Percentiles rank a stretch among this genome's conserved stretches.
Conservation (phyloP, 1,140 invertebrate species). For the Euwallacea similis region DNA sequence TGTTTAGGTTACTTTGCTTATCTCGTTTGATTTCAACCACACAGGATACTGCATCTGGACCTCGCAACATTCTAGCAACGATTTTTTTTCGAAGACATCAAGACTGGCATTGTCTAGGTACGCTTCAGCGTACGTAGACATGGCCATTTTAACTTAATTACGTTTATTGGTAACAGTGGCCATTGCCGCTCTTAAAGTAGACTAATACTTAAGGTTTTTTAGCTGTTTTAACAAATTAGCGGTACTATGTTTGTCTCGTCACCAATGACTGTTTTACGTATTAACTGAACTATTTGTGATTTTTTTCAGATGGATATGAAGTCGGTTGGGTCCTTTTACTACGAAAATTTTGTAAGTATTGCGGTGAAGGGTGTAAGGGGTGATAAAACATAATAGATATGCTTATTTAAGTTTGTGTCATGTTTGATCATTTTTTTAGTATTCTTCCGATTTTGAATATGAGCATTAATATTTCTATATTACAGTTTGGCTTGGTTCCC, state of each 20-base stretch:
- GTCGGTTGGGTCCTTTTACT: conserved; percentile 90
- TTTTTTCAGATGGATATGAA: conserved; percentile 88
- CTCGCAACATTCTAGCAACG: conserved; percentile 58
- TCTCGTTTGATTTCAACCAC: too few species aligned
- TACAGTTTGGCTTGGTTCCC: too few species aligned
- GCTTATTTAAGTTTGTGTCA: too few species aligned
- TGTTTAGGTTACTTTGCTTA: conserved; percentile 14
- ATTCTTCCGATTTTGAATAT: too few species aligned
- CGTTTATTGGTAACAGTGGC: not conserved
- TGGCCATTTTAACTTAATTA: not conserved
- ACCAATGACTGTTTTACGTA: not conserved
- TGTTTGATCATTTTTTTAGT: too few species aligned
- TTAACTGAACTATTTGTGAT: conserved; percentile 51
- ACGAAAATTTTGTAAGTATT: conserved; percentile 90
- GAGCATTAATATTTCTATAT: too few species aligned
- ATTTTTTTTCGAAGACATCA: conserved; percentile 24
- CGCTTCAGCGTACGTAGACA: not conserved
- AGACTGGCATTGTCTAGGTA: not conserved
- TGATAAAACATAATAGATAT: too few species aligned
- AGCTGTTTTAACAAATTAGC: not conserved
- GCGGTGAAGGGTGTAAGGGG: too few species aligned
- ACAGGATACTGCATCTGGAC: not conserved
- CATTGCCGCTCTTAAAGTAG: conserved; percentile 17
- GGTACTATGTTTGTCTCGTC: conserved; percentile 9
- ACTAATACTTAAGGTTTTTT: conserved; percentile 11